Evolutionary conservation across 2,888 invertebrate genomes (phyloP).

Genomic region (Notocelia uddmanniana): DNA sequence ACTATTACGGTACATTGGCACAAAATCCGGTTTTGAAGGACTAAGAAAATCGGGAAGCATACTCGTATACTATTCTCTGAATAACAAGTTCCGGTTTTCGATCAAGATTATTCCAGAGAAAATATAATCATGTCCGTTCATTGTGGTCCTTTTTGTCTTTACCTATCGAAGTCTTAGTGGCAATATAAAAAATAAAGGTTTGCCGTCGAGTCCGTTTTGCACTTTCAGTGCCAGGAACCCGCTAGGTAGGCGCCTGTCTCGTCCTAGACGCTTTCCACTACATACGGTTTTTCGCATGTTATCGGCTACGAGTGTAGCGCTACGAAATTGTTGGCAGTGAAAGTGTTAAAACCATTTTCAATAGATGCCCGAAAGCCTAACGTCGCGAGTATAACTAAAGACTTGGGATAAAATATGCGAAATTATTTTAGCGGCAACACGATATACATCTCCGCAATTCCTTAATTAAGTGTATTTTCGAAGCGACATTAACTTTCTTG

Average conservation of each 20-base stretch:
- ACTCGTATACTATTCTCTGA: not conserved
- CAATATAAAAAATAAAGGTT: not conserved
- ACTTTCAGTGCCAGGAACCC: too few relatives aligned
- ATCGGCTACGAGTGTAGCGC: too few relatives aligned
- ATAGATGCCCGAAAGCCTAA: too few relatives aligned
- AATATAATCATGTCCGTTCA: not conserved
- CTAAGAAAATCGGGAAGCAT: not conserved
- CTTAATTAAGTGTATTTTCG: conserved; percentile 26
- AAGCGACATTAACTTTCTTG: conserved; percentile 33
- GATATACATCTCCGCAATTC: conserved; percentile 14
- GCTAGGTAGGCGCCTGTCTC: too few relatives aligned
- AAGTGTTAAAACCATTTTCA: too few relatives aligned
- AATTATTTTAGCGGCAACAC: conserved; percentile 16
- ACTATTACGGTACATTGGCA: too few relatives aligned
- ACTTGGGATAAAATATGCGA: conserved; percentile 13
- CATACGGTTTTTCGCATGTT: too few relatives aligned
- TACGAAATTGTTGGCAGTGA: too few relatives aligned
- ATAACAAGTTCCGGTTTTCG: not conserved
- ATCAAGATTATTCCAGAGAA: not conserved
- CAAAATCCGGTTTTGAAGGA: not conserved
- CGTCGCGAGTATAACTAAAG: not conserved
- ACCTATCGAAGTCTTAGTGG: not conserved
- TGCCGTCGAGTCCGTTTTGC: too few relatives aligned
- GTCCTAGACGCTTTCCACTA: too few relatives aligned
- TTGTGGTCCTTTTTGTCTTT: not conserved